These are phyloP conservation scores for Erythrocercus mccallii DNA, from an alignment of 2,113 vertebrate species.

Conservation along the genomic window DNA sequence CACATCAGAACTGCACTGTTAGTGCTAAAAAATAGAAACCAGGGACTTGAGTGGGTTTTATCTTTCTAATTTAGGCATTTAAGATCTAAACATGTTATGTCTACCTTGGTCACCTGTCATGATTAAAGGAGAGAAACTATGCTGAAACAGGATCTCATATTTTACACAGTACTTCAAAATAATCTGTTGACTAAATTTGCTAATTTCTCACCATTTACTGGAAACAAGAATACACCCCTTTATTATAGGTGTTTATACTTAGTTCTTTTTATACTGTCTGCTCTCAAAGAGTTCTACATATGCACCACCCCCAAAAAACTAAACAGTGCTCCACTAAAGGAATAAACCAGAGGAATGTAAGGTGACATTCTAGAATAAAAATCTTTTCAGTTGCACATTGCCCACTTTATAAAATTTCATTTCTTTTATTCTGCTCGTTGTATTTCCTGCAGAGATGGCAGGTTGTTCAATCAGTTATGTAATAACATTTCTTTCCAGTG, in stretches of 20 bases:
- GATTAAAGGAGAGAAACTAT: neutral
- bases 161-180: neutral
- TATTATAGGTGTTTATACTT: neutral
- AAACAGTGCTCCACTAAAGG: neutral
- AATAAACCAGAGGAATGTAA: neutral
- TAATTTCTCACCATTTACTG: neutral
- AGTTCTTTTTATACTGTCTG: neutral
- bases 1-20: neutral
- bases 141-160: neutral
- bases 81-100: neutral
- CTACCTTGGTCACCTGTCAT: neutral
- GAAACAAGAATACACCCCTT: neutral
- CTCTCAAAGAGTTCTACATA: neutral
- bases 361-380: neutral
- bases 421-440: neutral
- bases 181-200: neutral
- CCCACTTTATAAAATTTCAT: neutral
- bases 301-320: neutral
- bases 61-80: neutral
- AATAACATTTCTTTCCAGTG: neutral
- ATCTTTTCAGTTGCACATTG: neutral
- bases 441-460: neutral
- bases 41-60: neutral
- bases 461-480: neutral
- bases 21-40: neutral